Base-by-base conservation (phyloP, 2,113 vertebrate species). In the Sarotherodon lohbergeri region DNA sequence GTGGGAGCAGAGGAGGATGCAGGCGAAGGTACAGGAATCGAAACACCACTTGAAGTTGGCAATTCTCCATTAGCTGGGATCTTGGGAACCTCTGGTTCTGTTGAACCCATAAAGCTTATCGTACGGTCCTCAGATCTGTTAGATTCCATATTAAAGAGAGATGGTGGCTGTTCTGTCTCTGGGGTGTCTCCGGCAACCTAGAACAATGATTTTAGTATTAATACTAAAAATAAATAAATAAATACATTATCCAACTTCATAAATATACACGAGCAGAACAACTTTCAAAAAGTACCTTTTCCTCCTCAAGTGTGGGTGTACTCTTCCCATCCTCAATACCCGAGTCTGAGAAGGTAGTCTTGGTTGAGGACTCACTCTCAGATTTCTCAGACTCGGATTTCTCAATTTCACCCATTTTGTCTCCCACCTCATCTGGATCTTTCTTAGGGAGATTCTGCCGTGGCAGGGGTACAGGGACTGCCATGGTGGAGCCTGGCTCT, bases 261-360 rank as follows among this genome's bases (percentile, higher is more conserved):
- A n/a, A 80, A 34, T 55, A n/a, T 50, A 78, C 17, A 52, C 2
- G 46, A 83, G n/a, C 16, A 55, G 10, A 43, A 63, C 59, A 63
- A 63, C 19, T 29, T 59, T 34, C 5, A 54, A 24, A 59, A 61
- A 36, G 3, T 27, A 95, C 91, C 91, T 96, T 97, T n/a, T 94
- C 90, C 11, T 95, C 96, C 81, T 96, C 96, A 0, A 93, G 93
- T 0, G 95, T 93, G 0, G 91, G 95, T 3, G 89, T 92, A 1
- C 46, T 95, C 56, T 96, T 96, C 39, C 94, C 94, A 9, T 96
- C 96, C 73, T 98, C 97, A 2, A 92, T 95, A 22, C 95, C 96
- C 0, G 92, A 96, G 34, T 96, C 95, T 0, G 92, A 96, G 91
- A 91, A 94, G 48, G 89, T 85, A 7, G 91, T 79, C 88, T 97